Base-by-base conservation (phyloP, 2,797 vertebrate genomes). In the Rhinella marina region DNA sequence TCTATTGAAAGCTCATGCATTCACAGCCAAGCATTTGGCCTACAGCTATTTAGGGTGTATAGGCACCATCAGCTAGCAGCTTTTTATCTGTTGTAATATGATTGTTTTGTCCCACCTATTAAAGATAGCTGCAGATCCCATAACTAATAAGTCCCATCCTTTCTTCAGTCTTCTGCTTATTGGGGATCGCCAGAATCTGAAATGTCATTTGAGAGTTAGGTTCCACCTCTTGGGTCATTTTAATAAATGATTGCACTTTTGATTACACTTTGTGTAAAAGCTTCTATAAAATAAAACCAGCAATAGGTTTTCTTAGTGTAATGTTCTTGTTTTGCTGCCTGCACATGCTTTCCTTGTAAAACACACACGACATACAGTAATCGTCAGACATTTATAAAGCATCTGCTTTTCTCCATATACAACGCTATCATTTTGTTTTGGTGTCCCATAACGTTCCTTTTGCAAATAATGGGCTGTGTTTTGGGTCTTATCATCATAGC, bases 341-440 rank as follows among this genome's bases (percentile, higher is more conserved):
- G 68, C 27, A 17, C 25, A 27, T 64, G 61, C 61, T 66, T 66
- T 25, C 27, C 68, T 70, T 70, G 4, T 8, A 70, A 19, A 17
- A 2, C 25, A 70, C 16, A 32, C 0, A 23, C 57, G 52, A 29
- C 57, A 41, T 77, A 32, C 21, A 87, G 78, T 23, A 14, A 82
- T 88, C 52, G 81, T 56, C 61, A 85, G 89, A 73, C 73, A 27
- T 29, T 68, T 88, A 90, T 57, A 0, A 80, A 70, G 86, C 90
- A 88, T 72, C 82, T 82, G 50, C 80, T 2, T 87, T 27, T 27
- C 48, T 8, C 2, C 23, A 70, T 81, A 86, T 81, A 86, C 75
- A 91, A 89, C 78, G 25, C 90, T 88, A 90, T 57, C 92, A 93
- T 92, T 91, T n/a, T n/a, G n/a, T n/a, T 92, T 93, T 90, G 92